Conservation (phyloP, 2,113 vertebrate species). For the Sorex fumeus region DNA sequence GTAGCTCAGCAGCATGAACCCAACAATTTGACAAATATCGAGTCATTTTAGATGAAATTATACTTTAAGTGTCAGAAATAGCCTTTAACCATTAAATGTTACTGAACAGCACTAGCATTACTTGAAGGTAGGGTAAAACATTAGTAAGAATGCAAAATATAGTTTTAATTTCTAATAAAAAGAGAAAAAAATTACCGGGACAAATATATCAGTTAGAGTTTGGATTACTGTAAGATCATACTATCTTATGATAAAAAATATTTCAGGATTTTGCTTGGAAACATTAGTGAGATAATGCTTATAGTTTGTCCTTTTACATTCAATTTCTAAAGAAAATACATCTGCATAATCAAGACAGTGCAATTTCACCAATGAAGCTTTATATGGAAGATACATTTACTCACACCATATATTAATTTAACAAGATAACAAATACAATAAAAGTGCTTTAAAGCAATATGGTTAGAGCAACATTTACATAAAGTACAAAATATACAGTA, state of each 20-base stretch:
- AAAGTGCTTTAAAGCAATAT: conserved; percentile 79
- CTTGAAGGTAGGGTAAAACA: conserved; percentile 68
- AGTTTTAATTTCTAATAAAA: conserved; percentile 38
- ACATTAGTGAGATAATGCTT: conserved; percentile 40
- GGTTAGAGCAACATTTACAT: conserved; percentile 87
- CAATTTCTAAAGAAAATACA: conserved; percentile 49
- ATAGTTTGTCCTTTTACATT: conserved; percentile 57
- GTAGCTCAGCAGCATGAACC: conserved; percentile 75
- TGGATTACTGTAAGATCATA: conserved; percentile 26
- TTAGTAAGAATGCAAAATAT: conserved; percentile 63
- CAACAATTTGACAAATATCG: conserved; percentile 68
- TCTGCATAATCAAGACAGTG: conserved; percentile 71
- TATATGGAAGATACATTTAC: not conserved
- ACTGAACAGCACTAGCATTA: conserved; percentile 78
- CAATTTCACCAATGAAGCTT: conserved; percentile 67
- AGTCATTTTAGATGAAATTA: conserved; percentile 52
- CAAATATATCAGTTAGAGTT: conserved; percentile 73
- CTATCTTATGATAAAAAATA: conserved; percentile 68
- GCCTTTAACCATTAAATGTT: conserved; percentile 69
- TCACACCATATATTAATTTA: conserved; percentile 72
- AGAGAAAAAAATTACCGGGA: conserved; percentile 71
- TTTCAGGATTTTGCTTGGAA: conserved; percentile 73
- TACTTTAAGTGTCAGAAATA: conserved; percentile 50
- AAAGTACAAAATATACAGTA: conserved; percentile 90
- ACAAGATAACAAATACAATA: conserved; percentile 81